A percentile compares a stretch with the other conserved stretches of the same genome.
Conservation (phyloP, 2,113 vertebrate species). For the Oceanodroma tethys region DNA sequence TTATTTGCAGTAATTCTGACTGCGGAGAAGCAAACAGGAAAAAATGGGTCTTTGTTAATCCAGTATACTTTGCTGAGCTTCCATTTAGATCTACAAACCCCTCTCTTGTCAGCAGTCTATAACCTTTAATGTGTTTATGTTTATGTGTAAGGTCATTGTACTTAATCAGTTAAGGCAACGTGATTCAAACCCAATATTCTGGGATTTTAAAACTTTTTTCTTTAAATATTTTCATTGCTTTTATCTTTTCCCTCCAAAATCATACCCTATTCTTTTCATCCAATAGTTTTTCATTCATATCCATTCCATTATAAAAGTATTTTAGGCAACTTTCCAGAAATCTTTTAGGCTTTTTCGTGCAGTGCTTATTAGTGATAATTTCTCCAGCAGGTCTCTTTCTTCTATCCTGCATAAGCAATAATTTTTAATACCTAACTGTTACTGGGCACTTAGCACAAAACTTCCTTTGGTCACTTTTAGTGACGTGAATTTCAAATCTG, state of each 20-base stretch:
- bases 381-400: background rate
- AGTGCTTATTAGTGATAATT: background rate
- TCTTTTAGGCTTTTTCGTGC: background rate
- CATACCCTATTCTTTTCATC: background rate
- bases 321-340: background rate
- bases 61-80: background rate
- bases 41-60: background rate
- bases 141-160: background rate
- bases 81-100: background rate
- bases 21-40: background rate
- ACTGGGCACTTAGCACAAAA: background rate
- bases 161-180: background rate
- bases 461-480: background rate
- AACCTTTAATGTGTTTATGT: background rate
- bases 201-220: background rate
- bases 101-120: background rate
- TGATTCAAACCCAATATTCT: background rate
- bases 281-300: background rate
- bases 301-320: background rate
- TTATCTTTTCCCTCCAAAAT: rapidly evolving
- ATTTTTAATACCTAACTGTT: background rate
- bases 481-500: background rate
- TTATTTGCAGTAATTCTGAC: background rate
- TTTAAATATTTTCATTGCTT: background rate
- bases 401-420: background rate